Conservation (phyloP, 2,113 vertebrate genomes). For the Mobula hypostoma region DNA sequence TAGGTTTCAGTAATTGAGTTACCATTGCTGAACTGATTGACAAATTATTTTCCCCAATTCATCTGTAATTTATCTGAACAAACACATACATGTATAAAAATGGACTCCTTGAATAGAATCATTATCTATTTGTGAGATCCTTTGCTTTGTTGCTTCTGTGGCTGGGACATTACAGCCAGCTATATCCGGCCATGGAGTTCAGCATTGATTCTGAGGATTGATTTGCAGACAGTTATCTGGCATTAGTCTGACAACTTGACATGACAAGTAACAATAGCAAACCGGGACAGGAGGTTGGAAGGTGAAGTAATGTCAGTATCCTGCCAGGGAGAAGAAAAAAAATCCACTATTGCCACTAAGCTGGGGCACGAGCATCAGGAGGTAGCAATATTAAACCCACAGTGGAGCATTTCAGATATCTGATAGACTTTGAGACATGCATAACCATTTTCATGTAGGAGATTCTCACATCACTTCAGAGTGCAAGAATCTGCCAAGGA, state of each 20-base stretch:
- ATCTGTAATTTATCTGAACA: neutral
- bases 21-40: neutral
- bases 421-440: neutral
- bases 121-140: neutral
- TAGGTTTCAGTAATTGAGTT: neutral
- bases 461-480: neutral
- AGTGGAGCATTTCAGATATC: neutral
- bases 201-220: slow-evolving; percentile 20
- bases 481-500: neutral
- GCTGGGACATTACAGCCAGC: neutral
- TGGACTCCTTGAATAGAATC: neutral
- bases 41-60: neutral
- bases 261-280: neutral
- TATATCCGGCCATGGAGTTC: neutral
- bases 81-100: neutral
- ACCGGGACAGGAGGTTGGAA: neutral
- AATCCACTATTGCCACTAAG: neutral
- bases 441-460: neutral
- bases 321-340: neutral
- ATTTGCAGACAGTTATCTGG: slow-evolving; percentile 20
- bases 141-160: neutral
- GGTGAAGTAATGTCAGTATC: neutral
- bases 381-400: neutral
- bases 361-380: neutral
- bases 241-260: slow-evolving; percentile 4